phyloP scores from a whole-genome alignment of 2,797 vertebrate genomes.

The Siniperca obscura region DNA sequence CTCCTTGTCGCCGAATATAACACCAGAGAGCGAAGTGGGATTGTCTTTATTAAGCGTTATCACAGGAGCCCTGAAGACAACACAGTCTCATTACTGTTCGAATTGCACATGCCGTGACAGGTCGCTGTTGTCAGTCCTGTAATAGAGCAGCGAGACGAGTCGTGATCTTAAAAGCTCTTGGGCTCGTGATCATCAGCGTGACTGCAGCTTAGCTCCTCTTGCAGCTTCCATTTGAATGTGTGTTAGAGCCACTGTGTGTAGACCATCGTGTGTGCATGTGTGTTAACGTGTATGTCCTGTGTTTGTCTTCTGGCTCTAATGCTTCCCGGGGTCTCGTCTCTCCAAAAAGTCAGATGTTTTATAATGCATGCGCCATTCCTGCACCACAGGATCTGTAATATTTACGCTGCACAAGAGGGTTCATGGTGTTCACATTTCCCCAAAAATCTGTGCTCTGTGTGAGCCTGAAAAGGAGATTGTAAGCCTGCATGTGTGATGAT shows the following conservation, averaged over 20 bases:
- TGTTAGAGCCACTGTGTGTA: background rate
- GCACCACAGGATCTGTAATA: constrained; percentile 44
- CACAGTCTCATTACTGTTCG: constrained; percentile 15
- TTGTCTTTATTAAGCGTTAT: constrained; percentile 25
- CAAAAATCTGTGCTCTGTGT: constrained; percentile 20
- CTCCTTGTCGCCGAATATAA: constrained; percentile 15
- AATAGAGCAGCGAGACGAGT: background rate
- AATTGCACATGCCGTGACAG: constrained; percentile 15
- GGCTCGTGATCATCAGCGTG: constrained; percentile 34
- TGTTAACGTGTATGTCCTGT: background rate
- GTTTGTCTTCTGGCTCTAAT: constrained; percentile 6
- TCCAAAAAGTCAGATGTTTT: constrained; percentile 32
- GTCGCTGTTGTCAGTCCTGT: background rate
- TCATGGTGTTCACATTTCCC: background rate
- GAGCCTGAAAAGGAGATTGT: background rate
- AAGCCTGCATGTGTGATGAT: background rate
- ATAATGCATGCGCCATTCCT: constrained; percentile 44
- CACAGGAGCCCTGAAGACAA: constrained; percentile 18
- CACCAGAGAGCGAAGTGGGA: constrained; percentile 18
- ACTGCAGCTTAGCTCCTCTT: constrained; percentile 41
- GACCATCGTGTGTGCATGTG: background rate
- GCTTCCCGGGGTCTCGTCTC: background rate
- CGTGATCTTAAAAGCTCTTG: constrained; percentile 32
- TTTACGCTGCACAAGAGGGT: constrained; percentile 21
- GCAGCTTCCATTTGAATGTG: constrained; percentile 31